These are phyloP conservation scores for Bovichtus variegatus DNA, from an alignment of 2,797 vertebrate genomes.

Conservation along the genomic window DNA sequence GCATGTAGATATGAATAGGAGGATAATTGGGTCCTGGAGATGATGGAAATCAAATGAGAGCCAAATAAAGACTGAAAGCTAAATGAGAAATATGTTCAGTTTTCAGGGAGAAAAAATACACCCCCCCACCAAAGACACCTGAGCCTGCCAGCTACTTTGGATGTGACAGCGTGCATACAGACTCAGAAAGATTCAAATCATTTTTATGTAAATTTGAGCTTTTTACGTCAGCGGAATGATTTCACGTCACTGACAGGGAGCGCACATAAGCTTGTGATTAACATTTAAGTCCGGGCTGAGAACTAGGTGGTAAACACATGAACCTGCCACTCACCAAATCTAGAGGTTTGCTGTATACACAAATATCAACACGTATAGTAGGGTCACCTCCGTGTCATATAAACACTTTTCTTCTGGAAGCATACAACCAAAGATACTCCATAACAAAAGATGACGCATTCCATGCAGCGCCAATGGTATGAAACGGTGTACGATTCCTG, in stretches of 20 bases:
- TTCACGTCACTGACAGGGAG: not conserved
- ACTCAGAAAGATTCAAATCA: conserved; percentile 37
- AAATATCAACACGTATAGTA: conserved; percentile 3
- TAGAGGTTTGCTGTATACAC: not conserved
- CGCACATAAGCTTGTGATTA: conserved; percentile 12
- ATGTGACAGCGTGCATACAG: not conserved
- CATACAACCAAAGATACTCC: not conserved
- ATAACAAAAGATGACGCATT: too few relatives aligned
- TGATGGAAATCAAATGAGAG: conserved; percentile 51
- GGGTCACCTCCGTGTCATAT: not conserved
- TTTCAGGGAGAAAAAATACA: not conserved
- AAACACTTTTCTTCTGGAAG: not conserved
- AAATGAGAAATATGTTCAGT: conserved; percentile 43
- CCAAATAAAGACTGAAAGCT: conserved; percentile 46
- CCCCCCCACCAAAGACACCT: conserved; percentile 20
- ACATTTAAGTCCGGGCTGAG: not conserved
- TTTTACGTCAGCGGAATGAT: not conserved
- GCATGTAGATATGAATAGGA: conserved; percentile 69
- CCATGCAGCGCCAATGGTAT: too few relatives aligned
- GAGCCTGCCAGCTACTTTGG: conserved; percentile 25
- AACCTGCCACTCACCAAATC: not conserved
- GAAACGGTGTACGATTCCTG: too few relatives aligned
- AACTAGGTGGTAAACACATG: conserved; percentile 25
- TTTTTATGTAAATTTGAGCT: conserved; percentile 41
- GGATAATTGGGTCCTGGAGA: conserved; percentile 70